A percentile compares a stretch with the other conserved stretches of the same genome.
Evolutionary conservation across 2,113 vertebrate genomes (phyloP).

Genomic region (Spea multiplicata): DNA sequence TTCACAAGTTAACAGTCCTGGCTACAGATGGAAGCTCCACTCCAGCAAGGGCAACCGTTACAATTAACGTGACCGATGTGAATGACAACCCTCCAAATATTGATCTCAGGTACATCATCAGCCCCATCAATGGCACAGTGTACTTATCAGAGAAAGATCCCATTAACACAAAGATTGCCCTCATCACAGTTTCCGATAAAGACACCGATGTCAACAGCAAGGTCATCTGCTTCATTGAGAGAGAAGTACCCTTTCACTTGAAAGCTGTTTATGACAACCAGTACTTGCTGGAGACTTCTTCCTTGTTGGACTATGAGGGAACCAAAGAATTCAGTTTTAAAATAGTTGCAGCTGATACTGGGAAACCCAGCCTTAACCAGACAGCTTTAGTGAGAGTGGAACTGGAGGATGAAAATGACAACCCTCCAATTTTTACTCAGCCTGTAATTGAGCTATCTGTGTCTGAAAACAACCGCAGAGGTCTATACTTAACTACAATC

Average conservation of each 20-base stretch:
- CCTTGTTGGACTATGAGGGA: conserved; percentile 94
- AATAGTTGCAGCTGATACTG: conserved; percentile 96
- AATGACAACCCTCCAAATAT: conserved; percentile 98
- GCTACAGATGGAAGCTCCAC: conserved; percentile 97
- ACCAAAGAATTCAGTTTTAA: conserved; percentile 99
- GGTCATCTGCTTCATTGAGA: conserved; percentile 98
- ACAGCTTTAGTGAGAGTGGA: conserved; percentile 94
- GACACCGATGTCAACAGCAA: conserved; percentile 98
- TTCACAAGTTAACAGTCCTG: conserved; percentile 94
- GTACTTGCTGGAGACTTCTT: conserved; percentile 94
- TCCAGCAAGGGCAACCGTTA: conserved; percentile 88
- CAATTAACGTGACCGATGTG: conserved; percentile 97
- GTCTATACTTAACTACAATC: conserved; percentile 94
- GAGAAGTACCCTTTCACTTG: conserved; percentile 94
- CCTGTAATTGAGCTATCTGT: conserved; percentile 97
- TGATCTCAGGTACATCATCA: conserved; percentile 98
- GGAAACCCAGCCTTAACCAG: conserved; percentile 96
- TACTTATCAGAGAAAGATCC: conserved; percentile 98
- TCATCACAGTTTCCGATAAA: conserved; percentile 97
- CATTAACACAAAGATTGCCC: conserved; percentile 95
- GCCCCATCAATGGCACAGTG: conserved; percentile 97
- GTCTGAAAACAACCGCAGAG: conserved; percentile 95
- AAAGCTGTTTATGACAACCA: conserved; percentile 98
- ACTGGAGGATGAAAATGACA: conserved; percentile 97
- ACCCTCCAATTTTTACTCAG: conserved; percentile 96